Evolutionary conservation across 2,888 invertebrate species (phyloP), one percentile per base, ranked within the genome.

Genomic region (Zygothrica quintamaculata): DNA sequence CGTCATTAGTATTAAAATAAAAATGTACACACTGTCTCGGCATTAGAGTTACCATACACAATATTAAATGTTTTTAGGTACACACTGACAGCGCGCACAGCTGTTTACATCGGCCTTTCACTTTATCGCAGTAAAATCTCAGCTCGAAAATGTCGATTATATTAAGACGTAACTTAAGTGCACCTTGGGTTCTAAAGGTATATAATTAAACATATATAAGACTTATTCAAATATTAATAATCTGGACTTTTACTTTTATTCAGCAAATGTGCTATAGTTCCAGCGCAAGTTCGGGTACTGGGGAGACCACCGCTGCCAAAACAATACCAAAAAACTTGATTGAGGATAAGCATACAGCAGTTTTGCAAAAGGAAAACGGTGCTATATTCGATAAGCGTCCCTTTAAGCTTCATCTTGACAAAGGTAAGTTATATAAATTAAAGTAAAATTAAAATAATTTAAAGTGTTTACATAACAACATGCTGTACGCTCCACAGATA

Each of bases 321-420:
- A 93, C 93, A 65, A 93, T 96, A 53, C 96, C 96, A 0, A 93
- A 91, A 84, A 96, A 96, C 90, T 82, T 91, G 0, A 80, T 96
- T 16, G 92, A 93, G 71, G 90, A 93, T 7, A 86, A 93, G 15
- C 94, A 94, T 87, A 92, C 94, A 0, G 94, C 95, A 0, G 89
- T 92, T 58, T 46, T 88, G n/a, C 97, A 97, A 90, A 75, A 90
- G 9, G 93, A 92, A 3, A 95, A 95, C 90, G 98, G 98, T 6
- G 90, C 92, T 31, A 93, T 97, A 34, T 97, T 96, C 90, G 98
- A 98, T 85, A 96, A 95, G 87, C 97, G 96, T 88, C 98, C 99
- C 0, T 97, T 98, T 77, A 96, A 95, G 90, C 90, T 97, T 26
- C 91, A 90, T 1, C 92, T 97, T 37, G 93, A 95, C 88, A 94